Base-by-base conservation (phyloP, 2,113 vertebrate species). In the Cichladusa arquata region DNA sequence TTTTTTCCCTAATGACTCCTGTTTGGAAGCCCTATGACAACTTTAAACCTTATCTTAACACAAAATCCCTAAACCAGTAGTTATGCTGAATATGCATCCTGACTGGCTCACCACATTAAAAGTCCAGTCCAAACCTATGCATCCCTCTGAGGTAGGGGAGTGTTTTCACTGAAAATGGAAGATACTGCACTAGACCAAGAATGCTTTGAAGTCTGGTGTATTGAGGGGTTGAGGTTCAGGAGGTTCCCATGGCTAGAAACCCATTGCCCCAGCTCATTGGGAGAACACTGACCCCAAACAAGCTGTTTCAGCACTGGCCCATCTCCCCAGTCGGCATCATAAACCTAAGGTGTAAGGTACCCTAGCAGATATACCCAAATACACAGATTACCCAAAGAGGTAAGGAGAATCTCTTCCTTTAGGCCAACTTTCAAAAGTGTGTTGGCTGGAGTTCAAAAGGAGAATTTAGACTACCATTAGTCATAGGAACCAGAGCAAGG, bases 301-400 rank as follows among this genome's bases (percentile, higher is more conserved):
- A n/a, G 53, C 28, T 45, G 17, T 23, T 61, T 53, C 64, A 67
- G 51, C 57, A 76, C 34, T 0, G 1, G 25, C 12, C 34, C 29
- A 11, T 60, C 23, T 56, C 12, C 45, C 19, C 71, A 31, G 4
- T 0, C n/a, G 14, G 12, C 19, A 77, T n/a, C 71, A 76, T 5
- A 72, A 80, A 69, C 65, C 47, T 25, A 38, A 73, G 23, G 12
- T 19, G 1, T 24, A 24, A 4, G 2, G 48, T 19, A 60, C 12
- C 18, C 40, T 28, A 31, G 14, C 12, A 70, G 42, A 40, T 47
- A 62, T 5, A 60, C 6, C 25, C 48, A 73, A 66, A 78, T 23
- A 70, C 0, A 0, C 48, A 66, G 29, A 62, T 66, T 60, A 78
- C 3, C 19, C 53, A 71, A 36, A 50, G 0, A 0, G 15, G 29